These are phyloP conservation scores for Pholis gunnellus DNA, from an alignment of 2,113 vertebrate species.

Conservation along the genomic window DNA sequence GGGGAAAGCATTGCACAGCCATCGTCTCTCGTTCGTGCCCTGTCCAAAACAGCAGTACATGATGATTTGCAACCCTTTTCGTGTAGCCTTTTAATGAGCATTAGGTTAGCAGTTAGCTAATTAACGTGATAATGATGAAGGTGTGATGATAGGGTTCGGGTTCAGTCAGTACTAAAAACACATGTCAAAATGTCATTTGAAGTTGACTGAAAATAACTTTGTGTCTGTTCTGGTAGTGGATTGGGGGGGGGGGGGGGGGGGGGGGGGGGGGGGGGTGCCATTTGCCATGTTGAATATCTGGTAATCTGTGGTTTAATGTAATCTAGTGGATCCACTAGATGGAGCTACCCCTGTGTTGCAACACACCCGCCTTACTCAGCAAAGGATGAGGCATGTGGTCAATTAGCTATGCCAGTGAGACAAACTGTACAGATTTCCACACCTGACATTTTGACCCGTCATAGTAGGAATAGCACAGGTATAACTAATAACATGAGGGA, in stretches of 20 bases:
- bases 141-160: not conserved
- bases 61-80: conserved; percentile 18
- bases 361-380: conserved; percentile 5
- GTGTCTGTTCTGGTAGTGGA: not conserved
- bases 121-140: not conserved
- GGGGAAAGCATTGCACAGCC: conserved; percentile 23
- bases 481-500: not conserved
- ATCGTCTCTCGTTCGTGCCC: not conserved
- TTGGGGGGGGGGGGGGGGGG: no score
- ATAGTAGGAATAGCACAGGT: not conserved
- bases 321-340: conserved; percentile 48
- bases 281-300: not conserved
- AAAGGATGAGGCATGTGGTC: conserved; percentile 1
- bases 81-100: not conserved
- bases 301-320: not conserved
- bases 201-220: not conserved
- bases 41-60: conserved; percentile 2
- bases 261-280: no score
- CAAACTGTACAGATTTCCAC: conserved; percentile 4
- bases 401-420: conserved; percentile 11
- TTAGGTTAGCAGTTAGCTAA: not conserved
- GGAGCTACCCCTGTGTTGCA: conserved; percentile 52
- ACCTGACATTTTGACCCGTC: not conserved
- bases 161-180: not conserved
- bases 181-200: not conserved